Base-by-base conservation (phyloP, 2,797 vertebrate species). In the Lacerta bilineata region DNA sequence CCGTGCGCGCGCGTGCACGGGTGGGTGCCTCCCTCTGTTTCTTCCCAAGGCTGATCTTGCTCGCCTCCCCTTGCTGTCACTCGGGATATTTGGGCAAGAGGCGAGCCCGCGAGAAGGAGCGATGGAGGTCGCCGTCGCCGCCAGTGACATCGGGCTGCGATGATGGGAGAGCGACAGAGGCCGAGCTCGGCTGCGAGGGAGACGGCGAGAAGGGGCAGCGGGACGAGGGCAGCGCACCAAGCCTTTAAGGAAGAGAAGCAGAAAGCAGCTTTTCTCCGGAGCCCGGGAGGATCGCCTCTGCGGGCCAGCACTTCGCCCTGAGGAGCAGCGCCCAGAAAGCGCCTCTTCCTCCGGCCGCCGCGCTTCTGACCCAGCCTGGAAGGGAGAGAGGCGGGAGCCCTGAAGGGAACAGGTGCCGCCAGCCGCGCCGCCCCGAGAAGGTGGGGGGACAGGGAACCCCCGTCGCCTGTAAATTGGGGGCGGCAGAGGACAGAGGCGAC, bases 161-260 rank as follows among this genome's bases (percentile, higher is more conserved):
- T 83, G 91, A 91, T 86, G 94, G 93, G 92, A 88, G 85, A 71
- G 89, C 83, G 71, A 86, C 69, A 89, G 36, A 64, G 91, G 92
- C 76, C 68, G 68, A 71, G 87, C 89, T 92, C 85, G 85, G 91
- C 88, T 64, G 89, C 59, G 46, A 78, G 88, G 89, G 88, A 89
- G 91, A 87, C 82, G 27, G 86, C 80, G 91, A 81, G 68, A 93
- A 76, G 88, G 81, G 91, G 91, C 92, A 91, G 90, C 88, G 64
- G 85, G 89, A 75, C 50, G 50, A 13, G 91, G 77, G 77, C 90
- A 83, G 87, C 66, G 61, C 64, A 79, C 87, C 87, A 43, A 88
- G 88, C 88, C 80, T 20, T 50, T 89, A 69, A 79, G 89, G n/a
- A 10, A 25, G 66, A 68, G 46, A 3, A 50, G 50, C 50, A 15